These are phyloP conservation scores for Diabrotica undecimpunctata DNA, from an alignment of 1,140 invertebrate species.

Conservation along the genomic window DNA sequence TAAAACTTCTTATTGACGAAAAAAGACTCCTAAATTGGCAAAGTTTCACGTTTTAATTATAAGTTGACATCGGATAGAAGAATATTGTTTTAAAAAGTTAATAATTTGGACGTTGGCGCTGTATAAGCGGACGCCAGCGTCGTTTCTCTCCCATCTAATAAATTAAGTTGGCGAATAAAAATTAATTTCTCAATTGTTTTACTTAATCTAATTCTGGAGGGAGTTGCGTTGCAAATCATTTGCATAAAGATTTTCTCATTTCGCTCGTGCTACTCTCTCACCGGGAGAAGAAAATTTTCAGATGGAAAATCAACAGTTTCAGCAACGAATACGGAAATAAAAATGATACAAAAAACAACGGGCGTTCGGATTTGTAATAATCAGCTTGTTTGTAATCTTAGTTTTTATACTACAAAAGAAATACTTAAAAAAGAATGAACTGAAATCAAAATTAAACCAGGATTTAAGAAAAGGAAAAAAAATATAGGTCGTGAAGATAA, in stretches of 20 bases:
- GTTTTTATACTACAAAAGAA: no score
- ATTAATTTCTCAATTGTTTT: constrained; percentile 22
- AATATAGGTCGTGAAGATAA: no score
- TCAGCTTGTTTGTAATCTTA: no score
- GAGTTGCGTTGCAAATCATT: constrained; percentile 15
- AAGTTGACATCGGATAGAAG: constrained; percentile 8
- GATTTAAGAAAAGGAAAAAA: no score
- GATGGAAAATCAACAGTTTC: no score
- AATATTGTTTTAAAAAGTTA: constrained; percentile 21
- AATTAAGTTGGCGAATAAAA: constrained; percentile 21
- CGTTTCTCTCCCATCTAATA: constrained; percentile 7
- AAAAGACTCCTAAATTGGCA: constrained; percentile 7
- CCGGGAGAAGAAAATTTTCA: no score
- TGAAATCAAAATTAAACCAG: no score
- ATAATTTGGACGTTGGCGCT: constrained; percentile 6
- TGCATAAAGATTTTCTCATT: constrained; percentile 18
- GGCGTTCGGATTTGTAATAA: no score
- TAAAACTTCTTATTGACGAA: background rate
- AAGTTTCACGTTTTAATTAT: constrained; percentile 19
- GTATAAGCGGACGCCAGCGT: background rate
- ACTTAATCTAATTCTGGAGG: constrained; percentile 14
- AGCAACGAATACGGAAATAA: no score
- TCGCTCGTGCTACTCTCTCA: background rate
- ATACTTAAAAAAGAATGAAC: no score
- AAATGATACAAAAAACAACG: no score